phyloP scores from a whole-genome alignment of 2,888 invertebrate species.

The Leucophenga maculata region DNA sequence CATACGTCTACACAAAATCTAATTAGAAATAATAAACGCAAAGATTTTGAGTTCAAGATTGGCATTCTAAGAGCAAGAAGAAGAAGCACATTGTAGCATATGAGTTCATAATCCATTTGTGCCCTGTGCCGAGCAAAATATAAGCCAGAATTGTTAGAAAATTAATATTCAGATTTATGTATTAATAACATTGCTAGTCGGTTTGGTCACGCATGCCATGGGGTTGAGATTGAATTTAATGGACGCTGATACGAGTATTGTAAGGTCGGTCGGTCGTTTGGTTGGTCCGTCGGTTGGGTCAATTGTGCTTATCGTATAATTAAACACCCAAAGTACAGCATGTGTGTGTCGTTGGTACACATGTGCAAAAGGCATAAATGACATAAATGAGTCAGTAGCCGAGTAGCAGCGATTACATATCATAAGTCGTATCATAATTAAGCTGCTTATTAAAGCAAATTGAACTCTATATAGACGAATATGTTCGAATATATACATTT shows the following conservation, averaged over 20 bases:
- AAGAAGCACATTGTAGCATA: conserved; percentile 6
- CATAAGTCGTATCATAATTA: conserved; percentile 61
- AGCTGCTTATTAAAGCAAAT: conserved; percentile 59
- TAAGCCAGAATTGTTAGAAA: conserved; percentile 32
- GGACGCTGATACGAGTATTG: conserved; percentile 3
- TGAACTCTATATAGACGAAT: conserved; percentile 3
- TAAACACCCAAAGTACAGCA: conserved; percentile 35
- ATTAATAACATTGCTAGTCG: conserved; percentile 53
- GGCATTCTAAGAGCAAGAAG: conserved; percentile 34
- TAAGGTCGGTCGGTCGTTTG: conserved; percentile 4
- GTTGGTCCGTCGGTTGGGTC: conserved; percentile 45
- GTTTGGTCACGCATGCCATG: neutral
- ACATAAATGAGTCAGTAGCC: neutral
- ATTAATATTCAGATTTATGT: conserved; percentile 66
- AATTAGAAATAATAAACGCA: conserved; percentile 61
- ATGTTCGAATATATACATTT: neutral
- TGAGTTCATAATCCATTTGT: conserved; percentile 59
- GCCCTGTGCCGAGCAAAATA: no score
- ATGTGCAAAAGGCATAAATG: conserved; percentile 15
- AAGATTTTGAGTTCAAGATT: conserved; percentile 18
- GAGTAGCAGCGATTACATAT: conserved; percentile 26
- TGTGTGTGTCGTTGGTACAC: conserved; percentile 5
- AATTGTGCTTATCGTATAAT: conserved; percentile 63
- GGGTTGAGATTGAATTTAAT: conserved; percentile 3
- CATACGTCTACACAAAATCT: conserved; percentile 49